Percentiles rank a stretch among this genome's conserved stretches.
phyloP scores from a whole-genome alignment of 2,113 vertebrate species.

The Chaetodon auriga region DNA sequence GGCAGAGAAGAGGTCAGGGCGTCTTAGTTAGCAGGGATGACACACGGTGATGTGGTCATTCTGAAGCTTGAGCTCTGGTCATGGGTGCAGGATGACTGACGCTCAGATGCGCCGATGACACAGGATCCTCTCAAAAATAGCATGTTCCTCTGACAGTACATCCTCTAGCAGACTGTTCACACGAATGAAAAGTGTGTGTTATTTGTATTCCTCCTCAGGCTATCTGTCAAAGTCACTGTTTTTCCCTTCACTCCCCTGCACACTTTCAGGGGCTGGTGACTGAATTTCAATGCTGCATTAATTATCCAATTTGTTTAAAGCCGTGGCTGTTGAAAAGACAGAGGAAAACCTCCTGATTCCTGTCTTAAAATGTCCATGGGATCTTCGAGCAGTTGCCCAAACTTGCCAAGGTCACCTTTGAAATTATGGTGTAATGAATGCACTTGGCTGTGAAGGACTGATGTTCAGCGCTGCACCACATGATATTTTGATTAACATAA shows the following conservation, averaged over 20 bases:
- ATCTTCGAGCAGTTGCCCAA: constrained; percentile 57
- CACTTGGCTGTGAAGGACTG: constrained; percentile 70
- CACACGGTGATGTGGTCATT: constrained; percentile 52
- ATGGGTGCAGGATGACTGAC: constrained; percentile 39
- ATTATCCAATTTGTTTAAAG: constrained; percentile 75
- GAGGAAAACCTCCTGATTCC: constrained; percentile 29
- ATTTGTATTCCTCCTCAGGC: constrained; percentile 79
- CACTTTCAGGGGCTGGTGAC: constrained; percentile 54
- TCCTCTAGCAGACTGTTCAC: constrained; percentile 50
- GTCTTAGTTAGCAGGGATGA: constrained; percentile 44
- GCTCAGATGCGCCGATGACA: constrained; percentile 40
- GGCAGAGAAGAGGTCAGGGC: constrained; percentile 22
- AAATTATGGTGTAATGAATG: constrained; percentile 69
- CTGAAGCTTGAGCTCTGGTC: constrained; percentile 35
- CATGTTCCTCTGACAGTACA: constrained; percentile 55
- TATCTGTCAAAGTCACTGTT: constrained; percentile 73
- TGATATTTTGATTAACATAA: constrained; percentile 82
- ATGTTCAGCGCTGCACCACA: constrained; percentile 62
- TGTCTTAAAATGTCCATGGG: constrained; percentile 41
- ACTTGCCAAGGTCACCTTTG: constrained; percentile 77
- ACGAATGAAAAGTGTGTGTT: constrained; percentile 44
- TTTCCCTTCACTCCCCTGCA: constrained; percentile 41
- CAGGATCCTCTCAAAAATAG: constrained; percentile 58
- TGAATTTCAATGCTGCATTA: constrained; percentile 70
- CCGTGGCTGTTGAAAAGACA: constrained; percentile 44